A percentile compares a stretch with the other conserved stretches of the same genome.
phyloP scores from a whole-genome alignment of 2,888 invertebrate genomes.

The Beris chalybata region DNA sequence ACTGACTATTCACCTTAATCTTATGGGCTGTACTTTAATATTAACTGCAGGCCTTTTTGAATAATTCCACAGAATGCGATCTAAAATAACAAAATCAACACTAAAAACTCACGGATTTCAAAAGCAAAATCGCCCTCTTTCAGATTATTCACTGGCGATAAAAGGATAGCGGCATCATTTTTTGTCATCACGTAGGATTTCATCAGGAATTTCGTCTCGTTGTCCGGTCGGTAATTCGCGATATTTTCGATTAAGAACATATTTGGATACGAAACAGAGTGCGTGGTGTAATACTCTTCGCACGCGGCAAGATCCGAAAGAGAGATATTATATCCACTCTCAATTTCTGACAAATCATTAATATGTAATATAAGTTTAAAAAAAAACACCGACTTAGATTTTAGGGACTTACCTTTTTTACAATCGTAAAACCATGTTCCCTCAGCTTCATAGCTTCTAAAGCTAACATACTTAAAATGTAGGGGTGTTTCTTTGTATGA shows the following conservation, averaged over 20 bases:
- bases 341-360: too few relatives aligned
- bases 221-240: too few relatives aligned
- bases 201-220: slow-evolving; percentile 59
- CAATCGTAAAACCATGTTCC: slow-evolving; percentile 73
- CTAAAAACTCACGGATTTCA: slow-evolving; percentile 62
- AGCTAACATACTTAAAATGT: slow-evolving; percentile 66
- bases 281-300: slow-evolving; percentile 60
- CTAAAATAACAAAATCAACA: too few relatives aligned
- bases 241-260: slow-evolving; percentile 61
- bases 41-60: too few relatives aligned
- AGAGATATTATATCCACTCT: slow-evolving; percentile 45
- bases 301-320: slow-evolving; percentile 55
- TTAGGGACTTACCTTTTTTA: slow-evolving; percentile 43
- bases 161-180: slow-evolving; percentile 70
- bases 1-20: too few relatives aligned
- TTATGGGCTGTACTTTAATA: too few relatives aligned
- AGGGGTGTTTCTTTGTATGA: slow-evolving; percentile 65
- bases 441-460: slow-evolving; percentile 68
- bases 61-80: too few relatives aligned
- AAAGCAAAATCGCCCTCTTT: slow-evolving; percentile 62
- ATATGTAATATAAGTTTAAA: too few relatives aligned
- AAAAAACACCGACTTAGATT: too few relatives aligned
- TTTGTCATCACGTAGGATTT: slow-evolving; percentile 68
- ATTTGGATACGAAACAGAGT: slow-evolving; percentile 62
- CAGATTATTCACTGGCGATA: slow-evolving; percentile 61